phyloP scores from a whole-genome alignment of 2,888 invertebrate species.

The Stenurella melanura region DNA sequence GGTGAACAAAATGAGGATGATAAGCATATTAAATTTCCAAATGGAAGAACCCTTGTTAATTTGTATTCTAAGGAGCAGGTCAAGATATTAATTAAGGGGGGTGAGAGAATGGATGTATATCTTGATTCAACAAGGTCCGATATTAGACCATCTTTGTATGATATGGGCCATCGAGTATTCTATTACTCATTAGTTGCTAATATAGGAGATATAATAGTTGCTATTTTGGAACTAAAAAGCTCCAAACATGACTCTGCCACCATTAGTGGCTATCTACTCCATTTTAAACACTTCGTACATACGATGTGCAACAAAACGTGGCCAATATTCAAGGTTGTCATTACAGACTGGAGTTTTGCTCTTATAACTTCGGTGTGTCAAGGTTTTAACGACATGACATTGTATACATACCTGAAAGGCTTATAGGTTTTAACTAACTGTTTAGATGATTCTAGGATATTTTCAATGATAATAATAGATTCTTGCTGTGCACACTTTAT shows the following conservation, averaged over 20 bases:
- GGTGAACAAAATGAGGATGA: too few species aligned
- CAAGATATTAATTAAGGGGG: background rate
- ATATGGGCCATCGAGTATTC: background rate
- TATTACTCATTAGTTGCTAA: slow-evolving; percentile 24
- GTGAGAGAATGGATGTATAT: slow-evolving; percentile 9
- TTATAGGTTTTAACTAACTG: slow-evolving; percentile 19
- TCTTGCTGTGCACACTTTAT: too few species aligned
- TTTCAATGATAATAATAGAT: background rate
- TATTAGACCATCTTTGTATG: slow-evolving; percentile 17
- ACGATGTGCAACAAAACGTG: slow-evolving; percentile 14
- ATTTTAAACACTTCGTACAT: too few species aligned
- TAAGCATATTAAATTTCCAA: too few species aligned
- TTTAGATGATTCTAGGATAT: background rate
- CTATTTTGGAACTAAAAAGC: slow-evolving; percentile 18
- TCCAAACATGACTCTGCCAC: slow-evolving; percentile 23
- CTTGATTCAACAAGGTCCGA: slow-evolving; percentile 20
- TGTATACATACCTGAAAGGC: slow-evolving; percentile 20
- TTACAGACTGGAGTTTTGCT: too few species aligned
- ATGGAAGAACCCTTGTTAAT: slow-evolving; percentile 25
- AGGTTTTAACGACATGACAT: slow-evolving; percentile 18
- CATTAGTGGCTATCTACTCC: slow-evolving; percentile 5
- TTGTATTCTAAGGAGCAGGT: slow-evolving; percentile 25
- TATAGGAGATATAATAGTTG: slow-evolving; percentile 4
- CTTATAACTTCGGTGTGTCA: slow-evolving; percentile 31
- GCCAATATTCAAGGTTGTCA: slow-evolving; percentile 27